phyloP scores from a whole-genome alignment of 1,140 invertebrate species.

The Ostrea denselamellosa region DNA sequence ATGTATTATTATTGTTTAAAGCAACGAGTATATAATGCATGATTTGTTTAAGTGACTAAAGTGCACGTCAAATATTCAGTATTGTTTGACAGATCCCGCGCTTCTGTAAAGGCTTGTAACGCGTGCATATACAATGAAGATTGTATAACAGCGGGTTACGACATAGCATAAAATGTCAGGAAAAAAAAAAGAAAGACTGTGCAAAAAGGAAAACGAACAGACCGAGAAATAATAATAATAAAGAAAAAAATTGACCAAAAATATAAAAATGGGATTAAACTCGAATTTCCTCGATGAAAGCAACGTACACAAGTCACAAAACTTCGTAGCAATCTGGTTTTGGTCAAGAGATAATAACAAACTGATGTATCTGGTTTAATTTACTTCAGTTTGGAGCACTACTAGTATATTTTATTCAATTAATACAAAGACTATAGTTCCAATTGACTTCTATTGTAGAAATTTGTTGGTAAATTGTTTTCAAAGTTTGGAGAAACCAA shows the following conservation, averaged over 20 bases:
- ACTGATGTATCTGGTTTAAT: neutral
- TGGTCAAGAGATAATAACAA: too few relatives aligned
- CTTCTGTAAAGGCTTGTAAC: neutral
- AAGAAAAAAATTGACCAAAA: too few relatives aligned
- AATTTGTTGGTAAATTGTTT: conserved; percentile 57
- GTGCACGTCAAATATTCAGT: neutral
- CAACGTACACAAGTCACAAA: too few relatives aligned
- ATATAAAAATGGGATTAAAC: neutral
- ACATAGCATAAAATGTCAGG: too few relatives aligned
- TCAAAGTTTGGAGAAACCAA: conserved; percentile 59
- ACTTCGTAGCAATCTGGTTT: too few relatives aligned
- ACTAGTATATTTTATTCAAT: neutral
- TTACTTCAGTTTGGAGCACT: neutral
- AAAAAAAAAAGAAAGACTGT: too few relatives aligned
- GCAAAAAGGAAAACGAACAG: too few relatives aligned
- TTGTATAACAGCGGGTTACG: too few relatives aligned
- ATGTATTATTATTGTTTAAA: neutral
- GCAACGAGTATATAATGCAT: neutral
- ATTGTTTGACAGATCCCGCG: conserved; percentile 20
- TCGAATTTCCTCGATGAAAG: conserved; percentile 15
- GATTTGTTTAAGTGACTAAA: neutral
- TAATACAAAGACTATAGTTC: neutral
- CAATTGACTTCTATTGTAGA: conserved; percentile 50
- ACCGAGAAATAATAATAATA: too few relatives aligned
- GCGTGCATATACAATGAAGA: too few relatives aligned